phyloP scores from a whole-genome alignment of 1,140 invertebrate genomes.

The Sarcophaga peregrina region DNA sequence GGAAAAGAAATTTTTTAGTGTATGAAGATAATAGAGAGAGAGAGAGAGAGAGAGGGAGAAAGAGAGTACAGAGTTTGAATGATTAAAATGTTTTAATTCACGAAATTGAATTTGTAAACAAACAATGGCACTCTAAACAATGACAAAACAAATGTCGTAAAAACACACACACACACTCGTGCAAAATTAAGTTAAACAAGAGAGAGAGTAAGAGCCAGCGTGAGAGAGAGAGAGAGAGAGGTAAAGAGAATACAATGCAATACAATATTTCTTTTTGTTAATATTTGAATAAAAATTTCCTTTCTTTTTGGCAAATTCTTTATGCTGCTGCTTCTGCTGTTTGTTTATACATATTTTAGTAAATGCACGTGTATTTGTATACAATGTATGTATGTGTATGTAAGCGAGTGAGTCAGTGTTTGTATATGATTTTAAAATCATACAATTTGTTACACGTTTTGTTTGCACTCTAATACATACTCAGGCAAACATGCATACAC shows the following conservation, averaged over 20 bases:
- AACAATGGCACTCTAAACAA: constrained; percentile 1
- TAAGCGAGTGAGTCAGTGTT: not conserved
- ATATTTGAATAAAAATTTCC: not conserved
- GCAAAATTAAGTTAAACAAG: not conserved
- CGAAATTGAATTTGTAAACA: not conserved
- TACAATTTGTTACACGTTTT: constrained; percentile 22
- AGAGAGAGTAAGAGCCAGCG: too few species aligned
- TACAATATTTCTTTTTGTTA: not conserved
- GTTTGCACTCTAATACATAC: not conserved
- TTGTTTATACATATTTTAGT: not conserved
- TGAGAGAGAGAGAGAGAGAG: too few species aligned
- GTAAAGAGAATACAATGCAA: not conserved
- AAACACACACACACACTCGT: not conserved
- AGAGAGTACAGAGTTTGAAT: not conserved
- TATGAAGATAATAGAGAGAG: too few species aligned
- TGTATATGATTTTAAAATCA: not conserved
- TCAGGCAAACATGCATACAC: too few species aligned
- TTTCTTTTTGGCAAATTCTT: not conserved
- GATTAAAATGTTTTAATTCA: not conserved
- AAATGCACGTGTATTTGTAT: not conserved
- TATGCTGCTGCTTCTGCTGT: too few species aligned
- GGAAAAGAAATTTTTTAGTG: too few species aligned
- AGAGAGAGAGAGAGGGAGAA: too few species aligned
- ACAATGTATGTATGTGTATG: not conserved
- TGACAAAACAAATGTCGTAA: not conserved